Base-by-base conservation (phyloP, 2,113 vertebrate genomes). In the Procavia capensis region DNA sequence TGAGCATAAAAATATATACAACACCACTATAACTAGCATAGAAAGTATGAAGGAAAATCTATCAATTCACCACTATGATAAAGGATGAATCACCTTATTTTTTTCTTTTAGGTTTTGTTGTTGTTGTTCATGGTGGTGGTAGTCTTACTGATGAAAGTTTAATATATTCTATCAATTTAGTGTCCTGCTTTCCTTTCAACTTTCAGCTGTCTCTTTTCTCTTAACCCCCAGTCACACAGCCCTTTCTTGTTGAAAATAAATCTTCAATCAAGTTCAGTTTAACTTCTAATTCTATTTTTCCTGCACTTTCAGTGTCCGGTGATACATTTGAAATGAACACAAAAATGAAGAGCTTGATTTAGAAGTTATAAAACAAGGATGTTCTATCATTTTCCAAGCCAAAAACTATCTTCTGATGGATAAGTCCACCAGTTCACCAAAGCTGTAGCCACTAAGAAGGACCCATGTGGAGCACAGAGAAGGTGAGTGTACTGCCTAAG, bases 401-500 rank as follows among this genome's bases (percentile, higher is more conserved):
- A 61, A 50, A 81, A 41, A 66, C 29, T 29, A 57, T 59, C 0
- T 74, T 63, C 3, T 76, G 34, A 63, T 5, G 63, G 27, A n/a
- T 4, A 91, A 57, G 4, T 90, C 41, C 19, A 47, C 19, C 8
- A 43, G 57, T 31, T 78, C 16, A 24, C 2, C 34, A 78, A 82
- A 47, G 11, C 3, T 43, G 8, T 41, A 78, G 50, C 29, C 25
- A 13, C 3, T n/a, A 75, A 76, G 29, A 74, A 10, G 3, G 5
- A 19, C 1, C 22, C 2, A 54, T 7, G 29, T 1, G 1, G 25
- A 82, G 3, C 20, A 63, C 34, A 27, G 22, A 45, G 19, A 90
- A 6, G n/a, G 9, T 3, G 7, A 19, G 0, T 13, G 2, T 1
- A 24, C 19, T 45, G 3, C 22, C 13, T 64, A 7, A 70, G 9